Conservation (phyloP, 37 sponge, comb jelly and placozoan species). For the Haliclona indistincta region DNA sequence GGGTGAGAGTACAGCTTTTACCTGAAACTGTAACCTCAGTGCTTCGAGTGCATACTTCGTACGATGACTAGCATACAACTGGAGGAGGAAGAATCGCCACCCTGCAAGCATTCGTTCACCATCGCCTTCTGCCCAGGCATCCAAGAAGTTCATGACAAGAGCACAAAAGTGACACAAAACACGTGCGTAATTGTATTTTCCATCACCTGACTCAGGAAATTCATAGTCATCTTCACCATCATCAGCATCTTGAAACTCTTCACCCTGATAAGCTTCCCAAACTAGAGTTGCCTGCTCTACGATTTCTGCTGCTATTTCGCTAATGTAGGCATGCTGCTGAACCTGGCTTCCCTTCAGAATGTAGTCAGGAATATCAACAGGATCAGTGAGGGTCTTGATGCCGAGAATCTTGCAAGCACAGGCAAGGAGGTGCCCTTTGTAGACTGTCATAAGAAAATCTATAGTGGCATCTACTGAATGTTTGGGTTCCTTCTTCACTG, state of each 20-base stretch:
- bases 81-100: slow-evolving; percentile 13
- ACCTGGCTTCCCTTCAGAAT: not conserved
- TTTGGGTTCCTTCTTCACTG: slow-evolving; percentile 22
- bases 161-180: slow-evolving; percentile 40
- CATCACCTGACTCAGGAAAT: slow-evolving; percentile 8
- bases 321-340: not conserved
- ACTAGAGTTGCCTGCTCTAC: slow-evolving; percentile 6
- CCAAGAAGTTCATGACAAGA: slow-evolving; percentile 16
- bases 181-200: slow-evolving; percentile 26
- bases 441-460: slow-evolving; percentile 30
- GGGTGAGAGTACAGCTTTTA: slow-evolving; percentile 22
- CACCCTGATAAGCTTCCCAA: no score
- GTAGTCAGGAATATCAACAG: not conserved
- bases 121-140: slow-evolving; percentile 23
- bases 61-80: not conserved
- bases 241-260: no score
- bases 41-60: slow-evolving; percentile 31
- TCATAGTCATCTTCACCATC: no score
- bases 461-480: slow-evolving; percentile 25
- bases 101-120: slow-evolving; percentile 11
- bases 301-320: not conserved
- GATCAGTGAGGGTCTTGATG: not conserved
- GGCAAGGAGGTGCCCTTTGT: slow-evolving; percentile 24
- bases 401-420: slow-evolving; percentile 8
- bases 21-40: not conserved